Percentiles rank a stretch among this genome's conserved stretches.
phyloP scores from a whole-genome alignment of 2,797 vertebrate genomes.

The Gephyroberyx darwinii region DNA sequence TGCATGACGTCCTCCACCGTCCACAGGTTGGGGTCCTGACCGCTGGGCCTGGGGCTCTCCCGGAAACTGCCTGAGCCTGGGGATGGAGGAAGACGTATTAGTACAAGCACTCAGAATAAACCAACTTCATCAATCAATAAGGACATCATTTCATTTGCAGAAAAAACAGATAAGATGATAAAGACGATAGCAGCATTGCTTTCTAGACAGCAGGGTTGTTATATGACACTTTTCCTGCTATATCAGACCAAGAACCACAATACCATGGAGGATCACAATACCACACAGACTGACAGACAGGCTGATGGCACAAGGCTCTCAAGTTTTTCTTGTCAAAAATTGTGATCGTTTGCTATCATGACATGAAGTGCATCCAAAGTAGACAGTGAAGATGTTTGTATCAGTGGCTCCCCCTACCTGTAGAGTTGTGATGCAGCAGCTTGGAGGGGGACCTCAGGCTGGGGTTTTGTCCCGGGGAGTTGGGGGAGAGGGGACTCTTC shows the following conservation, averaged over 20 bases:
- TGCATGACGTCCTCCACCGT: constrained; percentile 96
- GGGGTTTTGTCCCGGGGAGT: constrained; percentile 69
- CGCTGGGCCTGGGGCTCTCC: constrained; percentile 79
- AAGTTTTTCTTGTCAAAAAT: too few relatives aligned
- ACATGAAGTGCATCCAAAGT: too few relatives aligned
- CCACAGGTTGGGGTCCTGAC: constrained; percentile 92
- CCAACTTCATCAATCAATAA: not conserved
- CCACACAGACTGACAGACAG: too few relatives aligned
- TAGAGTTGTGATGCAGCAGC: constrained; percentile 73
- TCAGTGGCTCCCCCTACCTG: constrained; percentile 64
- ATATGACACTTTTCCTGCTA: not conserved
- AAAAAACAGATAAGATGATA: not conserved
- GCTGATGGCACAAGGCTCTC: not conserved
- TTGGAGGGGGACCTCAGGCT: constrained; percentile 70
- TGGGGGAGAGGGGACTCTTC: constrained; percentile 84
- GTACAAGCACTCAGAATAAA: constrained; percentile 1
- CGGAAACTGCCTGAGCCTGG: constrained; percentile 87
- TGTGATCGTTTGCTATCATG: too few relatives aligned
- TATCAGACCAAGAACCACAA: not conserved
- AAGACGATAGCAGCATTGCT: not conserved
- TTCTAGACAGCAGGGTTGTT: not conserved
- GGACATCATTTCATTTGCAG: not conserved
- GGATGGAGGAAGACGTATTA: not conserved
- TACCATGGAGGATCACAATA: not conserved
- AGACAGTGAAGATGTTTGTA: not conserved